These are phyloP conservation scores for Prolemur simus DNA, from an alignment of 2,113 vertebrate genomes.

Conservation along the genomic window DNA sequence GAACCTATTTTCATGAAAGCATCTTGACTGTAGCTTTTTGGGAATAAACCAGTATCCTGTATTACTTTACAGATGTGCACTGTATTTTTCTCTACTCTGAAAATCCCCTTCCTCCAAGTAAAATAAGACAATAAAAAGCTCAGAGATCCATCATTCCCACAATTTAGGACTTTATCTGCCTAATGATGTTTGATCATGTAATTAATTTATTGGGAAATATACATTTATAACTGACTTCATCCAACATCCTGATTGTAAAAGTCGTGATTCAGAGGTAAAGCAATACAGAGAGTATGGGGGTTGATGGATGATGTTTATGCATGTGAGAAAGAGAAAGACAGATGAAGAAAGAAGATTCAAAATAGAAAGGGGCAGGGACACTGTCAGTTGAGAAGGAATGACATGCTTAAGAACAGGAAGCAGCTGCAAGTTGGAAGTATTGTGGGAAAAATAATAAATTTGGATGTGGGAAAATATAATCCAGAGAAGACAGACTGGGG, in stretches of 20 bases:
- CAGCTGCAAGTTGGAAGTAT: constrained; percentile 39
- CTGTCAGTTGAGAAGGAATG: constrained; percentile 41
- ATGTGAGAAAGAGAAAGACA: constrained; percentile 46
- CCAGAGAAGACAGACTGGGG: background rate
- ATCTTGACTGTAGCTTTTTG: background rate
- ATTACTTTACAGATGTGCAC: background rate
- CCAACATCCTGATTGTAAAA: background rate
- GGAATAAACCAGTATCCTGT: background rate
- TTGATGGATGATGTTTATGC: background rate
- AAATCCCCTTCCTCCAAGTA: background rate
- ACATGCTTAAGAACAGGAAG: constrained; percentile 16
- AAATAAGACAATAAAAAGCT: background rate
- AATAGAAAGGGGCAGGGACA: constrained; percentile 28
- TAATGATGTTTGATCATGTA: background rate
- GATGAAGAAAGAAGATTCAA: constrained; percentile 52
- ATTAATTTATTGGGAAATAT: constrained; percentile 12
- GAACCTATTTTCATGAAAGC: background rate
- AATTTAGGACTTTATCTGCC: background rate
- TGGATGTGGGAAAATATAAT: constrained; percentile 25
- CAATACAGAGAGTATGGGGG: background rate
- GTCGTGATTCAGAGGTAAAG: background rate
- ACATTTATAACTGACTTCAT: background rate
- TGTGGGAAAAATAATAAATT: constrained; percentile 18
- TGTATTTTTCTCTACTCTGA: constrained; percentile 18
- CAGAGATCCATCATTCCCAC: background rate